Conservation (phyloP, 2,888 invertebrate species). For the Dermolepida albohirtum region DNA sequence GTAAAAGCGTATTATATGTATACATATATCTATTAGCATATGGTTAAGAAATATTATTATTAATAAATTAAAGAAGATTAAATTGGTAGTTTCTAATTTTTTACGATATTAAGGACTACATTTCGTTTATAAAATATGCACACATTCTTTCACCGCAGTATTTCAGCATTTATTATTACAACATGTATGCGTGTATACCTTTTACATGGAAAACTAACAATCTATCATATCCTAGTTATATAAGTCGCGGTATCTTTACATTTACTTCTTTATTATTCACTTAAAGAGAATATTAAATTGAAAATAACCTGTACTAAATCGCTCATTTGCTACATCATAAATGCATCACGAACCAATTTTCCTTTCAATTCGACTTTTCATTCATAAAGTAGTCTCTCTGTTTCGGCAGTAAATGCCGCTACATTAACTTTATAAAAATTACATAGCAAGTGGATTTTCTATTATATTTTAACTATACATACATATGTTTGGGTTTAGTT, state of each 20-base stretch:
- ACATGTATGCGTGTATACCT: conserved; percentile 2
- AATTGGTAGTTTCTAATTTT: too few species aligned
- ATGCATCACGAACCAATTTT: conserved; percentile 33
- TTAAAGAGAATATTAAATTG: conserved; percentile 29
- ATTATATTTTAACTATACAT: too few species aligned
- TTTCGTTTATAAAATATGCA: too few species aligned
- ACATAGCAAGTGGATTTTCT: too few species aligned
- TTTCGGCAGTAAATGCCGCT: conserved; percentile 15
- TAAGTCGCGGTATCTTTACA: conserved; percentile 3
- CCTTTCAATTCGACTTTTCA: conserved; percentile 7
- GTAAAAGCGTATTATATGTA: too few species aligned
- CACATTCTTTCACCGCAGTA: too few species aligned
- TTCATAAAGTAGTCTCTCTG: conserved; percentile 37
- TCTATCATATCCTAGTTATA: neutral
- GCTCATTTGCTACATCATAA: conserved; percentile 31
- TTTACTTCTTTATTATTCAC: conserved; percentile 22
- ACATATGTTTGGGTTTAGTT: too few species aligned
- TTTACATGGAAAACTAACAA: conserved; percentile 5
- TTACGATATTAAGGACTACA: too few species aligned
- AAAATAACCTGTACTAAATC: conserved; percentile 19
- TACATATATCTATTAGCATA: too few species aligned
- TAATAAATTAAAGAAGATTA: too few species aligned
- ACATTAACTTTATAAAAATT: too few species aligned
- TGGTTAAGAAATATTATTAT: too few species aligned
- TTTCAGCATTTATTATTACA: neutral